phyloP scores from a whole-genome alignment of 2,113 vertebrate species.

The Gobius niger region DNA sequence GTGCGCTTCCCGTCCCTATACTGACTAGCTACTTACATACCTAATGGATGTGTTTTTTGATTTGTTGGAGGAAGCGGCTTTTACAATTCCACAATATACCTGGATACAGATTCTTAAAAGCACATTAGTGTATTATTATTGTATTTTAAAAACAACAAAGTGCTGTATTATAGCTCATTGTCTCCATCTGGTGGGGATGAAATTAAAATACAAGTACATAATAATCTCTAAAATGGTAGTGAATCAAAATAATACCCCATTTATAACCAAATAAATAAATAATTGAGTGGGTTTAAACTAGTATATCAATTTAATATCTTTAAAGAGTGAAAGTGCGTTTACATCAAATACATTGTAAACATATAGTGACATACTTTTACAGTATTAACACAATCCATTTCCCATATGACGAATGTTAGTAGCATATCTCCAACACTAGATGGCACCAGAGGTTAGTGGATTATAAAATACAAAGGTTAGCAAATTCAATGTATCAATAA shows the following conservation, averaged over 20 bases:
- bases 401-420: background rate
- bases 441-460: constrained; percentile 3
- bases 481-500: background rate
- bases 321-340: background rate
- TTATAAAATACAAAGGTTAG: background rate
- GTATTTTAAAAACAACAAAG: background rate
- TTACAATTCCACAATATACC: no score
- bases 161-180: background rate
- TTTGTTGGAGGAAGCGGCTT: background rate
- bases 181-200: constrained; percentile 52
- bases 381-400: no score
- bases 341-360: background rate
- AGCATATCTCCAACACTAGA: constrained; percentile 26
- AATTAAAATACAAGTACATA: background rate
- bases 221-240: background rate
- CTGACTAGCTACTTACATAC: background rate
- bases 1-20: constrained; percentile 22
- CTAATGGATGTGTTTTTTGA: background rate
- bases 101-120: no score
- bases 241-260: background rate
- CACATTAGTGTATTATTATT: no score
- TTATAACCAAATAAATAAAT: background rate
- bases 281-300: background rate
- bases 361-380: background rate
- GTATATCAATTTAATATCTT: no score